Conservation (phyloP, 2,888 invertebrate species). For the Cloeon dipterum region DNA sequence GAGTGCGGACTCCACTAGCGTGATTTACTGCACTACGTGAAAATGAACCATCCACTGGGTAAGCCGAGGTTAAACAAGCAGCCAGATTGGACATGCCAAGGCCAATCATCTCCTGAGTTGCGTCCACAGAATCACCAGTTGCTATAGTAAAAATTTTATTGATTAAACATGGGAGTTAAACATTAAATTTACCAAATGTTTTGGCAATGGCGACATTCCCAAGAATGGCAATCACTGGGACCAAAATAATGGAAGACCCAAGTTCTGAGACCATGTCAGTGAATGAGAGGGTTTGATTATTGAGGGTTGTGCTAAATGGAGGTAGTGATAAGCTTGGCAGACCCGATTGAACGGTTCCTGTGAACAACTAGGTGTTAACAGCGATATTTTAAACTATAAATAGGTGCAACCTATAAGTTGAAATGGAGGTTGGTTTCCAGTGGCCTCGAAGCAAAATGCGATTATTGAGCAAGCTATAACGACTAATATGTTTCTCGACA, state of each 20-base stretch:
- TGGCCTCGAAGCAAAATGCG: constrained; percentile 32
- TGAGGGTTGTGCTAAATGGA: constrained; percentile 38
- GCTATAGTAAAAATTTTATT: constrained; percentile 19
- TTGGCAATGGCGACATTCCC: constrained; percentile 92
- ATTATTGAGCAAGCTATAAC: constrained; percentile 48
- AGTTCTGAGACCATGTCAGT: constrained; percentile 52
- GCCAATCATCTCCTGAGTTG: constrained; percentile 75
- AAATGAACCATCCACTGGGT: constrained; percentile 79
- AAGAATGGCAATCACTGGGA: constrained; percentile 74
- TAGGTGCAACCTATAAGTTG: constrained; percentile 41
- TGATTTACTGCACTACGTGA: constrained; percentile 83
- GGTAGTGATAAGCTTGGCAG: constrained; percentile 43
- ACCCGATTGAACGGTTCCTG: constrained; percentile 31
- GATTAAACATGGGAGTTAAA: constrained; percentile 3
- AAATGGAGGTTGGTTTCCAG: constrained; percentile 32
- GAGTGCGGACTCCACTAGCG: constrained; percentile 80
- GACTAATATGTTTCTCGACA: constrained; percentile 63
- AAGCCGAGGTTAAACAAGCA: constrained; percentile 71
- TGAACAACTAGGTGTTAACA: background rate
- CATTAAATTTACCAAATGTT: constrained; percentile 48
- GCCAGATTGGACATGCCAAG: constrained; percentile 64
- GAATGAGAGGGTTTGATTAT: constrained; percentile 33
- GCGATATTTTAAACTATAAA: constrained; percentile 16
- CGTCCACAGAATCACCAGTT: constrained; percentile 57
- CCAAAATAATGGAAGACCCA: constrained; percentile 62